Evolutionary conservation across 2,888 invertebrate genomes (phyloP), one percentile per base, ranked within the genome.

Genomic region (Nasonia oneida): DNA sequence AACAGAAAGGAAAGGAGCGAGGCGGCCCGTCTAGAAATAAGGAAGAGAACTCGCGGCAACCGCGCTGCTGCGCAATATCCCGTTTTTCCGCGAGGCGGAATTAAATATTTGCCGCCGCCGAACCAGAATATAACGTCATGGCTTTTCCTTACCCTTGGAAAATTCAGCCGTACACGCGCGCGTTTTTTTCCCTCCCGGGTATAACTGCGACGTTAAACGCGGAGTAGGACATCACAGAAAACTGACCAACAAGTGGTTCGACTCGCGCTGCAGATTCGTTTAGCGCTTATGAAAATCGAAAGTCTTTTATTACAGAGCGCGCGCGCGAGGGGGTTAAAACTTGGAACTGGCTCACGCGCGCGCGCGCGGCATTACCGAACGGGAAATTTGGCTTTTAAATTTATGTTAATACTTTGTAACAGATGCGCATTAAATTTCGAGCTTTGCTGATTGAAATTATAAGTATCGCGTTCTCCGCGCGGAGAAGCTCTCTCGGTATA

Each of bases 31-130:
- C 47, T 80, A 42, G 81, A 76, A 83, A 76, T 73, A 71, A 78
- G 82, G 82, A 78, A 83, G 42, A 70, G 67, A 33, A 61, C 39
- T 23, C 64, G 77, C 64, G 77, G 86, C 86, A 88, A 89, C 89
- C 89, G 88, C 90, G 89, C 37, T 37, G 3, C 37, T 5, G 90
- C 90, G 47, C 47, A 91, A 91, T 91, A 91, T 91, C 90, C 90
- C 89, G 90, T 91, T 91, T 91, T 90, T 90, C 90, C 90, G 87
- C 85, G 81, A 87, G 80, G 86, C 87, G 89, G 89, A 91, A 91
- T 92, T 91, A 92, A 91, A 91, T 92, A 91, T 92, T 91, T 91
- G 90, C 91, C 88, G 86, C 88, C 81, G 86, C 85, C 86, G 71
- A 80, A 57, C 61, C 81, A 64, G 57, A 81, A 81, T 81, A 57